Base-by-base conservation (phyloP, 2,113 vertebrate species). In the Strigops habroptila region DNA sequence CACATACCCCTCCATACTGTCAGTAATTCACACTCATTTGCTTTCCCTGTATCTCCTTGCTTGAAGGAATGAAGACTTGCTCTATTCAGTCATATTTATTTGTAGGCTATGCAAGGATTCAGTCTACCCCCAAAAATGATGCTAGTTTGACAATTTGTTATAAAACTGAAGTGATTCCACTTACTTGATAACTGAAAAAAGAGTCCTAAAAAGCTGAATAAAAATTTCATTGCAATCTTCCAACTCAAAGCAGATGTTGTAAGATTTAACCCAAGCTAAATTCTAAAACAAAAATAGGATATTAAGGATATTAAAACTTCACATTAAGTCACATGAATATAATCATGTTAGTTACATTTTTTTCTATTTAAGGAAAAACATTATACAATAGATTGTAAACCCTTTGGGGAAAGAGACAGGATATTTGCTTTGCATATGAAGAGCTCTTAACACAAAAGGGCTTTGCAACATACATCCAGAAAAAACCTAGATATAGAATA, bases 141-240 rank as follows among this genome's bases (percentile, higher is more conserved):
- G 17, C 14, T 60, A 92, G 75, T 93, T 87, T 44, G 48, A 91
- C 48, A 87, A 8, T 76, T 92, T 69, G 76, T 73, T 76, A 76
- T 9, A 94, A 84, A 94, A 84, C 69, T 33, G n/a, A 96, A 92
- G 44, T 2, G 10, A 91, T 85, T 81, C 59, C 94, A 98, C 99
- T 99, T 98, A 99, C 99, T 99, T 99, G 97, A 99, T 99, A 94
- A 99, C 99, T 94, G 99, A 99, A 98, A 99, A 99, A 94, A 99
- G 99, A 11, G 99, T 99, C 96, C 99, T 99, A 98, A 99, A 99
- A 97, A 99, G 99, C 94, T 99, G 99, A 97, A 99, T 99, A 98
- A 99, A 99, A 98, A 99, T 99, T 98, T 99, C 99, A 93, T 99
- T 99, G 98, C 99, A 99, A 98, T 99, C 99, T 98, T 99, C 99